Percentiles rank a stretch among this genome's conserved stretches.
phyloP scores from a whole-genome alignment of 2,797 vertebrate genomes.

The Acestrorhynchus altus region DNA sequence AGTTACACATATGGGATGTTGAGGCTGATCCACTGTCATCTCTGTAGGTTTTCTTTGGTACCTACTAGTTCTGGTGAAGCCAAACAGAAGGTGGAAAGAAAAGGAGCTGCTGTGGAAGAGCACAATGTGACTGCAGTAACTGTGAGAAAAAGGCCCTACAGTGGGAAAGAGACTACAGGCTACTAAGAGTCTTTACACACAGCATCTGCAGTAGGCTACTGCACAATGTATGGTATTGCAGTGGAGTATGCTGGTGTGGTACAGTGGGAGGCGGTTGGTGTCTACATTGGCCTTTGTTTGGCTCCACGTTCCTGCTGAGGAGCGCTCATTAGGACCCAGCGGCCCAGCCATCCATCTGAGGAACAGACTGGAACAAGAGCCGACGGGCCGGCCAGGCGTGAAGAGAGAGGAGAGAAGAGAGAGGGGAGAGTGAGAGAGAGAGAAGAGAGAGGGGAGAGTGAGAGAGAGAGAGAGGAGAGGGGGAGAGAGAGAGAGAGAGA shows the following conservation, averaged over 20 bases:
- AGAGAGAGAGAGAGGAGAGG: not conserved
- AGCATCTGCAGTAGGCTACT: not conserved
- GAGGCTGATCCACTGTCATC: not conserved
- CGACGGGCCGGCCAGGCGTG: slow-evolving; percentile 41
- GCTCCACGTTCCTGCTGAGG: slow-evolving; percentile 45
- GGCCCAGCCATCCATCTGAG: slow-evolving; percentile 48
- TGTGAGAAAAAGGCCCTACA: not conserved
- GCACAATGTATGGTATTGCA: not conserved
- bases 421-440: not conserved
- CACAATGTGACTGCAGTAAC: not conserved
- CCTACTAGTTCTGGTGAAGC: not conserved
- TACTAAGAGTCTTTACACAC: not conserved
- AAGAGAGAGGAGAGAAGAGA: slow-evolving; percentile 9
- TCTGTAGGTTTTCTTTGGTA: not conserved
- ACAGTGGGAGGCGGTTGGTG: slow-evolving; percentile 17
- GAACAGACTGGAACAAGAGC: slow-evolving; percentile 38
- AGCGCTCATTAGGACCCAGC: slow-evolving; percentile 52
- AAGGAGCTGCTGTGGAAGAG: not conserved
- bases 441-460: not conserved
- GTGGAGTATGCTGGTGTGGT: slow-evolving; percentile 1
- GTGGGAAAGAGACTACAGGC: not conserved
- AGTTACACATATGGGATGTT: not conserved
- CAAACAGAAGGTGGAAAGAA: not conserved
- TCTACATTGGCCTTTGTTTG: slow-evolving; percentile 37
- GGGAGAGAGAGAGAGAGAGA: slow-evolving; percentile 2